phyloP scores from a whole-genome alignment of 2,113 vertebrate genomes.

The Myocastor coypus region DNA sequence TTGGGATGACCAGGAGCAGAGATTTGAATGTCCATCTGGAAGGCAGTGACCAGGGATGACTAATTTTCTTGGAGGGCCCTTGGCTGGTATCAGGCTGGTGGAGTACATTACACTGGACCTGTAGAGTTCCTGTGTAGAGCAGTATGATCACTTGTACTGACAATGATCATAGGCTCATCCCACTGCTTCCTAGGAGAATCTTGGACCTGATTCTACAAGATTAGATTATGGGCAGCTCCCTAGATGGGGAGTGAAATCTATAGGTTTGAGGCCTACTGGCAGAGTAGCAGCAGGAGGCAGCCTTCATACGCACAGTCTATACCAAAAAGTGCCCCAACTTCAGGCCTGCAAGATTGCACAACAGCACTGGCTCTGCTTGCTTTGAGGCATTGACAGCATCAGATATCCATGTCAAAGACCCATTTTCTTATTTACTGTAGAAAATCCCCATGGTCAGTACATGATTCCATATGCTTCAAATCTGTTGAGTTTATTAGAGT shows the following conservation, averaged over 20 bases:
- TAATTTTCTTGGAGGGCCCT: background rate
- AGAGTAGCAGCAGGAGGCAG: background rate
- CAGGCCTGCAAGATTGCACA: background rate
- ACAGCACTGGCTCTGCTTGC: background rate
- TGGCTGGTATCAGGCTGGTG: background rate
- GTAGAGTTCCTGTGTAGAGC: background rate
- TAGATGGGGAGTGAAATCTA: background rate
- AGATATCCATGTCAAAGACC: background rate
- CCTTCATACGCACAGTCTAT: background rate
- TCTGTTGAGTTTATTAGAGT: background rate
- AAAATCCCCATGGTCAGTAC: background rate
- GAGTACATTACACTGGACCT: background rate
- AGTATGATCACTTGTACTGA: background rate
- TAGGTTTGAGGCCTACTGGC: background rate
- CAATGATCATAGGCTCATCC: background rate
- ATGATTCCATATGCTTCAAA: conserved; percentile 33
- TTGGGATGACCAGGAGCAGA: background rate
- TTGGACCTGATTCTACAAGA: background rate
- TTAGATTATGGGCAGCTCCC: background rate
- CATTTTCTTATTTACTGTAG: background rate
- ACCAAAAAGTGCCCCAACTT: background rate
- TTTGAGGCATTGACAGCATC: background rate
- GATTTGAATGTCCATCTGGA: background rate
- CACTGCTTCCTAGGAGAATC: background rate
- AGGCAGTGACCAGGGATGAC: background rate